These are phyloP conservation scores for Xerus rutilus DNA, from an alignment of 2,797 vertebrate species.

Conservation along the genomic window DNA sequence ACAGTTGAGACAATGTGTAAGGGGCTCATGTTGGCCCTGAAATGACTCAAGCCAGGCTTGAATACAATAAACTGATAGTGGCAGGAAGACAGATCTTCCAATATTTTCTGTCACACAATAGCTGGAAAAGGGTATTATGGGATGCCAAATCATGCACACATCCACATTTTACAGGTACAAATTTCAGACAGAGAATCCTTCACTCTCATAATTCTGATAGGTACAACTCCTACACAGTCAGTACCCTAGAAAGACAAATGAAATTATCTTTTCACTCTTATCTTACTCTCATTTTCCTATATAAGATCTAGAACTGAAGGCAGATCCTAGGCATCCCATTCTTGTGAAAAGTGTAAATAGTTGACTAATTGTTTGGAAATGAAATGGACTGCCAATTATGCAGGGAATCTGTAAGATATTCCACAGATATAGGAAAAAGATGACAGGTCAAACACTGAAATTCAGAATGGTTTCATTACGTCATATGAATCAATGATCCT, in stretches of 20 bases:
- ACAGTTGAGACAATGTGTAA: conserved; percentile 49
- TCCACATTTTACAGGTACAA: background rate
- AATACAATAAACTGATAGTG: conserved; percentile 65
- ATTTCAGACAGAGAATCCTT: background rate
- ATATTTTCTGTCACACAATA: background rate
- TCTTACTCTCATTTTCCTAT: background rate
- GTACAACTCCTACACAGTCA: background rate
- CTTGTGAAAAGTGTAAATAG: background rate
- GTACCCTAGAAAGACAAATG: background rate
- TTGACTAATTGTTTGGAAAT: conserved; percentile 45
- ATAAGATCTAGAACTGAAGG: background rate
- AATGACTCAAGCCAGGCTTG: conserved; percentile 66
- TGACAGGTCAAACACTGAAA: background rate
- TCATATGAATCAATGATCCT: conserved; percentile 44
- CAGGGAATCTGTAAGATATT: background rate
- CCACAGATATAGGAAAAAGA: conserved; percentile 48
- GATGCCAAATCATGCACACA: background rate
- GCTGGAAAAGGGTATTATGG: background rate
- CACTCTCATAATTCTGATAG: background rate
- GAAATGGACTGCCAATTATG: background rate
- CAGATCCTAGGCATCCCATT: background rate
- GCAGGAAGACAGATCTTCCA: conserved; percentile 71
- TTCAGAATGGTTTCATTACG: background rate
- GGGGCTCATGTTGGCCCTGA: background rate
- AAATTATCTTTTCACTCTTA: background rate